Conservation (phyloP, 1,140 invertebrate genomes). For the Cotesia typhae region DNA sequence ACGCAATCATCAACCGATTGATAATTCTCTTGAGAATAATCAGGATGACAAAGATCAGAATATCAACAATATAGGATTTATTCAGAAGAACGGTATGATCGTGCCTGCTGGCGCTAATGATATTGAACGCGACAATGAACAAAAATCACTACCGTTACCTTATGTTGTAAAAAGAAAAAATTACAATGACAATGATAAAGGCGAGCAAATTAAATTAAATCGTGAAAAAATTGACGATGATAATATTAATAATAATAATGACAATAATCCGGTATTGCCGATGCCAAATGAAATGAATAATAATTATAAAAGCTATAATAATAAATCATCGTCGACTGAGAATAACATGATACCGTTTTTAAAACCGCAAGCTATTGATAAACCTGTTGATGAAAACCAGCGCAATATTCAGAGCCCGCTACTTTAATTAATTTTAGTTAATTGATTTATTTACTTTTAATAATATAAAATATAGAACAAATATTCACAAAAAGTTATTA, state of each 20-base stretch:
- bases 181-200: conserved; percentile 16
- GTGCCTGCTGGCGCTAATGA: conserved; percentile 55
- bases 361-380: not conserved
- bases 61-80: conserved; percentile 49
- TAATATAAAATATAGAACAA: not conserved
- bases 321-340: conserved; percentile 38
- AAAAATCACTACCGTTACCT: conserved; percentile 36
- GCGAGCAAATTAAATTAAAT: conserved; percentile 30
- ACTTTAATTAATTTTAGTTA: not conserved
- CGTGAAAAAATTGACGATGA: conserved; percentile 23
- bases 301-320: conserved; percentile 15
- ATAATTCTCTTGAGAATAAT: conserved; percentile 35
- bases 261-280: conserved; percentile 20
- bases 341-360: conserved; percentile 1
- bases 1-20: conserved; percentile 44
- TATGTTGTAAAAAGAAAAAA: conserved; percentile 36
- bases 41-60: conserved; percentile 39
- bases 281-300: conserved; percentile 17
- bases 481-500: not conserved
- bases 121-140: conserved; percentile 35
- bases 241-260: conserved; percentile 5
- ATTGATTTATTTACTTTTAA: not conserved
- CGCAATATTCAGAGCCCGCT: conserved; percentile 21
- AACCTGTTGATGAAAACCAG: conserved; percentile 9
- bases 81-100: conserved; percentile 49